Conservation (phyloP, 2,113 vertebrate genomes). For the Theristicus caerulescens region DNA sequence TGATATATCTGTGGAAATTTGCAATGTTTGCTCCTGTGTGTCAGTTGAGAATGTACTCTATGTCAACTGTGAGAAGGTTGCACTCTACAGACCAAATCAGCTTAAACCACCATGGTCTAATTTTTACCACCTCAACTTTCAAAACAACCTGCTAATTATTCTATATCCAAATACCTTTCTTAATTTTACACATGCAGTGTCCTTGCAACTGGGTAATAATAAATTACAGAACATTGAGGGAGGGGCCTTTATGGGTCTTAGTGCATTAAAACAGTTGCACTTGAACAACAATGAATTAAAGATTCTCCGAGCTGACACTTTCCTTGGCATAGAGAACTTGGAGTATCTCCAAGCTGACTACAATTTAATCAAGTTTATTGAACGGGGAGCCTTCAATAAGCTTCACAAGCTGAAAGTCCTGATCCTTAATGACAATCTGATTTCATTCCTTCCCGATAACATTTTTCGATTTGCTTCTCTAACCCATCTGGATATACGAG, state of each 20-base stretch:
- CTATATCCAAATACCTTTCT: conserved; percentile 95
- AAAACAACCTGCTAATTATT: conserved; percentile 95
- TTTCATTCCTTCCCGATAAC: conserved; percentile 95
- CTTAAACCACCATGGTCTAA: conserved; percentile 91
- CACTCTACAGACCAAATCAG: conserved; percentile 95
- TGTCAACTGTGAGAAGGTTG: conserved; percentile 97
- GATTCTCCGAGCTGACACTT: conserved; percentile 94
- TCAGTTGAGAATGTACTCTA: conserved; percentile 98
- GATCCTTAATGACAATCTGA: conserved; percentile 97
- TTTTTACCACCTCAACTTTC: conserved; percentile 97
- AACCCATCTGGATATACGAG: conserved; percentile 97
- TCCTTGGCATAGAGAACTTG: conserved; percentile 97
- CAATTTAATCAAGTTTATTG: conserved; percentile 98
- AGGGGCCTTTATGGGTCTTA: conserved; percentile 94
- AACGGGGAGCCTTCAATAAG: conserved; percentile 98
- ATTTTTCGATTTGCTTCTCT: conserved; percentile 98
- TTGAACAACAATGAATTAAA: conserved; percentile 99
- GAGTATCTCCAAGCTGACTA: conserved; percentile 99
- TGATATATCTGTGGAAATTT: conserved; percentile 92
- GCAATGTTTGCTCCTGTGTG: conserved; percentile 95
- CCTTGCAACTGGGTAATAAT: conserved; percentile 97
- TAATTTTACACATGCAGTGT: conserved; percentile 97
- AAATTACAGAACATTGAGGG: conserved; percentile 97
- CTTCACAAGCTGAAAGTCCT: conserved; percentile 97
- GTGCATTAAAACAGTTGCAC: conserved; percentile 96